phyloP scores from a whole-genome alignment of 2,797 vertebrate species.

The Parotocinclus haroldoi region DNA sequence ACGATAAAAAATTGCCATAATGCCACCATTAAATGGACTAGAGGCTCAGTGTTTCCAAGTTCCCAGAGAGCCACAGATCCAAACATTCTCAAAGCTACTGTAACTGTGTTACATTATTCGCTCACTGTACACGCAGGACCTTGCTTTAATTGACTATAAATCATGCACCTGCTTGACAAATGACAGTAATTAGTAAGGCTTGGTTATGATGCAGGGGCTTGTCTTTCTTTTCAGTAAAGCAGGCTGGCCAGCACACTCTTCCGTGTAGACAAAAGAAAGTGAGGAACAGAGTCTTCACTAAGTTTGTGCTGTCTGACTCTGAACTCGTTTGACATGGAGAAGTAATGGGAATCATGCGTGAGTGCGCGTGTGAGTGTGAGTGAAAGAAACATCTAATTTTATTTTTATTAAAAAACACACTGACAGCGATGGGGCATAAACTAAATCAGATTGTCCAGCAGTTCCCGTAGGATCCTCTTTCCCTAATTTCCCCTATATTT shows the following conservation, averaged over 20 bases:
- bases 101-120: conserved; percentile 80
- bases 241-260: conserved; percentile 18
- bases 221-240: conserved; percentile 42
- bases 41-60: conserved; percentile 25
- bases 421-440: too few relatives aligned
- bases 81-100: conserved; percentile 59
- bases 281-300: conserved; percentile 1
- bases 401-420: too few relatives aligned
- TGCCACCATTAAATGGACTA: conserved; percentile 10
- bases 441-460: too few relatives aligned
- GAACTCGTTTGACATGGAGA: conserved; percentile 5
- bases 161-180: conserved; percentile 87
- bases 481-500: too few relatives aligned
- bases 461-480: too few relatives aligned
- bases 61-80: conserved; percentile 56
- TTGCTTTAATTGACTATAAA: conserved; percentile 92
- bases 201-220: conserved; percentile 50
- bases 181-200: conserved; percentile 86
- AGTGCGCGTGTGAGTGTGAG: not conserved
- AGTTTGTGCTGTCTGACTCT: conserved; percentile 21
- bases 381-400: too few relatives aligned
- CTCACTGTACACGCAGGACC: conserved; percentile 53
- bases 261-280: conserved; percentile 4
- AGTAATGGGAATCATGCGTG: not conserved
- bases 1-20: too few relatives aligned